Evolutionary conservation across 2,113 vertebrate species (phyloP), one percentile per base, ranked within the genome.

Genomic region (Cisticola juncidis): DNA sequence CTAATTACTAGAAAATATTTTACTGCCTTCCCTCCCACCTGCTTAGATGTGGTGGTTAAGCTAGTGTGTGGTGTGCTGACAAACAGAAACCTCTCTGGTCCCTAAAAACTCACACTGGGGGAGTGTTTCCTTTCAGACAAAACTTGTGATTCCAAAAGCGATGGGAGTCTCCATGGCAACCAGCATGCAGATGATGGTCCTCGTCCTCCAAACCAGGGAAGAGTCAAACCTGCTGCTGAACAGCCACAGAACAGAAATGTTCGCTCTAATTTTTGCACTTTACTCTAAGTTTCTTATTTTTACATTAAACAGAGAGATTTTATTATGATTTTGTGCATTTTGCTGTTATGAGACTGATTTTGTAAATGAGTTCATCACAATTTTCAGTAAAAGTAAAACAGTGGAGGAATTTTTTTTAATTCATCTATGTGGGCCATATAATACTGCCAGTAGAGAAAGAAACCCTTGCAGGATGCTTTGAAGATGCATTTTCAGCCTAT

Each of bases 261-360:
- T 62, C 94, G 62, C 69, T 98, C 97, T 35, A 98, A 95, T 91
- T 97, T 98, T 82, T 98, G 98, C 93, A 96, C 90, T 85, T 77
- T 98, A 88, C 53, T 98, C 69, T 98, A 94, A 96, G 53, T 70
- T 72, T 50, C 88, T 93, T 88, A 92, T 4, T 94, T 86, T 88
- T 86, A 92, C 80, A 66, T 91, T 77, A 88, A 94, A 78, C 72
- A 86, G 74, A 90, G 29, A 54, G n/a, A 42, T 79, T 93, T 85
- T 76, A 33, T 78, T 58, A 70, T 95, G 61, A 71, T 83, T 86
- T 87, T 66, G 57, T 88, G 62, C 71, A 47, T 95, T 97, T 90
- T 91, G 40, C 76, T 82, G 58, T 78, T 48, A 23, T 64, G 68
- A 40, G 44, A 81, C 83, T 85, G 54, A 45, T 91, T 96, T 96